Evolutionary conservation across 2,113 vertebrate species (phyloP).

Genomic region (Upupa epops): DNA sequence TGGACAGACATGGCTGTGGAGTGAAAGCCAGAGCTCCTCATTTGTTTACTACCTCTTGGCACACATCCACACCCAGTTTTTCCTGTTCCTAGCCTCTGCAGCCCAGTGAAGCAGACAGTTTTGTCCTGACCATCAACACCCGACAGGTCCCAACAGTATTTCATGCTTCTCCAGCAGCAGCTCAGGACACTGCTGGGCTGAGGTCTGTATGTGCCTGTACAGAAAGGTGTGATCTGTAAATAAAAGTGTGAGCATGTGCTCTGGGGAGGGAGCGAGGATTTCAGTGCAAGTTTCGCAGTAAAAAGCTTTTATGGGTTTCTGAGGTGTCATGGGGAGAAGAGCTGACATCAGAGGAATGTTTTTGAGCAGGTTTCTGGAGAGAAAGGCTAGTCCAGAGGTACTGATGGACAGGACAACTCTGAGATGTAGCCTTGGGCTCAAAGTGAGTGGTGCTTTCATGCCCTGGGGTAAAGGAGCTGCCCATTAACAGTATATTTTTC

Average conservation of each 20-base stretch:
- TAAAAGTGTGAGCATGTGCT: fast-evolving
- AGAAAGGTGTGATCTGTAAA: neutral
- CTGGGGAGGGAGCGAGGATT: neutral
- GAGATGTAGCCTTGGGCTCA: neutral
- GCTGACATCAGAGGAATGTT: neutral
- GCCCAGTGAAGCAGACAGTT: neutral
- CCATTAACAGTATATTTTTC: neutral
- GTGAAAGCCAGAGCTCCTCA: conserved; percentile 37
- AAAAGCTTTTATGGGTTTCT: neutral
- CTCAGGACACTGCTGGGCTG: neutral
- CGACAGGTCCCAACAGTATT: neutral
- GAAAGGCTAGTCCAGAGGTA: neutral
- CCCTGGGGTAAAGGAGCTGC: neutral
- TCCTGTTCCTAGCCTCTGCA: neutral
- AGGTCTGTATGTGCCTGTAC: neutral
- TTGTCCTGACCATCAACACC: neutral
- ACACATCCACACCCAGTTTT: conserved; percentile 22
- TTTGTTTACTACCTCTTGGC: conserved; percentile 69
- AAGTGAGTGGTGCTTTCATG: neutral
- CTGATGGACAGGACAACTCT: fast-evolving
- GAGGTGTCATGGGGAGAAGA: neutral
- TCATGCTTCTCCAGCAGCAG: neutral
- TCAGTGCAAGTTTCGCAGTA: neutral
- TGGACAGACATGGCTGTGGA: neutral
- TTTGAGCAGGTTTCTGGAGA: neutral